A percentile compares a stretch with the other conserved stretches of the same genome.
Evolutionary conservation across 2,113 vertebrate species (phyloP).

Genomic region (Hoplias malabaricus): DNA sequence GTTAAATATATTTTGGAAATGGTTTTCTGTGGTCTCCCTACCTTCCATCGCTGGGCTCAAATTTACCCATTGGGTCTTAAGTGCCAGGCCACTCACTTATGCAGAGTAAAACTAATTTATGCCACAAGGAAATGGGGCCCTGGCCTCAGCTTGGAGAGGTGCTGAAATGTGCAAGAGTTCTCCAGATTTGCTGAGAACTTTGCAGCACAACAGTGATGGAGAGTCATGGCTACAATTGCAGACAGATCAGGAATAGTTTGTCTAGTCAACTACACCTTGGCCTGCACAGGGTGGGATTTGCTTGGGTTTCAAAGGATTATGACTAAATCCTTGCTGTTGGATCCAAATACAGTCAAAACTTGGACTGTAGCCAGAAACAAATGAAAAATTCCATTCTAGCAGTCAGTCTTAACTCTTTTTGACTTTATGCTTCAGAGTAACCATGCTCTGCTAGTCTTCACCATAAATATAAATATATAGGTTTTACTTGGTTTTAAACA

Average conservation of each 20-base stretch:
- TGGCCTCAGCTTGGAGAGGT: conserved; percentile 23
- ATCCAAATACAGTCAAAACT: neutral
- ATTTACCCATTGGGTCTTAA: conserved; percentile 31
- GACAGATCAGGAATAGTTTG: neutral
- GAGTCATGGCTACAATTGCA: conserved; percentile 13
- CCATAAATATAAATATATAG: neutral
- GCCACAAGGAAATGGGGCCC: conserved; percentile 28
- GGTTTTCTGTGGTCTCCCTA: conserved; percentile 31
- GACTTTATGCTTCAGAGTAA: neutral
- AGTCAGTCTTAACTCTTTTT: conserved; percentile 4
- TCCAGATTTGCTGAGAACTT: neutral
- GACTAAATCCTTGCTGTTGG: conserved; percentile 13
- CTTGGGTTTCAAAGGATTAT: conserved; percentile 6
- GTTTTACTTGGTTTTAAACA: no score
- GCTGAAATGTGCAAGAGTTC: conserved; percentile 45
- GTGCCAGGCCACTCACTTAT: conserved; percentile 32
- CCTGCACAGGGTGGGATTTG: neutral
- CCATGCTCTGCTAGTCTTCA: neutral
- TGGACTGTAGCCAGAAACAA: neutral
- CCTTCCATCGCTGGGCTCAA: conserved; percentile 18
- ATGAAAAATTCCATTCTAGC: neutral
- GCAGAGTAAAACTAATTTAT: conserved; percentile 43
- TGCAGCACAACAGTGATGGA: conserved; percentile 3
- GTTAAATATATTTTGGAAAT: conserved; percentile 49
- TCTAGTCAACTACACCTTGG: conserved; percentile 8